Evolutionary conservation across 2,888 invertebrate genomes (phyloP).

Genomic region (Melanophora roralis): DNA sequence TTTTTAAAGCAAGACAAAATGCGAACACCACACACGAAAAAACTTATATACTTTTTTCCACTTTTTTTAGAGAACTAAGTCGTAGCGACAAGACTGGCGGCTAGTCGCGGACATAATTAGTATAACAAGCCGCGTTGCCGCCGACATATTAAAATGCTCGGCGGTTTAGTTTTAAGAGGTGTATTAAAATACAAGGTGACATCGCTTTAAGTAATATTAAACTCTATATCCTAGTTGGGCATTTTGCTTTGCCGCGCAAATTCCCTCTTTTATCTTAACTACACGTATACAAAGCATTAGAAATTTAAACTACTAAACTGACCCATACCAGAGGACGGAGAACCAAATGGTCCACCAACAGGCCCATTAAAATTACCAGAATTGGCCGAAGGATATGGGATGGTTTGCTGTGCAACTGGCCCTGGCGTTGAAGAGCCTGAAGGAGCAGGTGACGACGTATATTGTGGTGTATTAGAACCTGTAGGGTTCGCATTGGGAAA

Average conservation of each 20-base stretch:
- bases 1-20: slow-evolving; percentile 6
- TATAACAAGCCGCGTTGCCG: no score
- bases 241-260: no score
- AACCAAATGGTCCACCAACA: slow-evolving; percentile 83
- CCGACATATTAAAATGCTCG: neutral
- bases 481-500: slow-evolving; percentile 85
- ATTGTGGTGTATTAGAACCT: slow-evolving; percentile 88
- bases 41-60: no score
- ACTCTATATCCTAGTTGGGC: no score
- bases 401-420: slow-evolving; percentile 81
- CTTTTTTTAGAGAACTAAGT: slow-evolving; percentile 10
- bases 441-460: slow-evolving; percentile 91
- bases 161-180: no score
- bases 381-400: slow-evolving; percentile 79
- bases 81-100: no score
- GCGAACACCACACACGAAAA: slow-evolving; percentile 35
- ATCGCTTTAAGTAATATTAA: no score
- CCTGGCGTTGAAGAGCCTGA: slow-evolving; percentile 90
- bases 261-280: no score
- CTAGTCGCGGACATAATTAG: no score
- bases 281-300: no score
- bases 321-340: slow-evolving; percentile 82
- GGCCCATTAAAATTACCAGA: slow-evolving; percentile 83
- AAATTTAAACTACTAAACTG: slow-evolving; percentile 82
- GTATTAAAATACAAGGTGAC: no score